phyloP scores from a whole-genome alignment of 2,113 vertebrate genomes.

The Harpagus bidentatus region DNA sequence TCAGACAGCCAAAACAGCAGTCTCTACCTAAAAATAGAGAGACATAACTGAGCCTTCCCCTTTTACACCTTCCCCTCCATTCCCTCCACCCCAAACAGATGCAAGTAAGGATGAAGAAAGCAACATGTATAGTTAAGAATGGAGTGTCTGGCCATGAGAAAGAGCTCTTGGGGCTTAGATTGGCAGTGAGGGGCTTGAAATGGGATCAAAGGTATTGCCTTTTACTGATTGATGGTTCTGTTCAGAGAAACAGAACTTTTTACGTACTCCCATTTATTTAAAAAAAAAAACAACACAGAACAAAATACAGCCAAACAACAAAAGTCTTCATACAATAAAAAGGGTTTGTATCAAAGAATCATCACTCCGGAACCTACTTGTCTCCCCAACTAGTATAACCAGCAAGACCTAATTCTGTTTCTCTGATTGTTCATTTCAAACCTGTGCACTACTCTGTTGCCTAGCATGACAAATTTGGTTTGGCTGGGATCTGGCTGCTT shows the following conservation, averaged over 20 bases:
- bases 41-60: background rate
- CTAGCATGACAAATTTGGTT: background rate
- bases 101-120: background rate
- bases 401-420: background rate
- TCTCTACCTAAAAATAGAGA: background rate
- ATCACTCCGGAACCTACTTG: background rate
- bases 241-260: background rate
- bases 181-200: background rate
- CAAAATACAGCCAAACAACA: background rate
- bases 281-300: background rate
- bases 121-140: background rate
- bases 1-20: background rate
- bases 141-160: background rate
- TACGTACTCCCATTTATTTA: background rate
- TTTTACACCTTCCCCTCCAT: background rate
- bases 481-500: background rate
- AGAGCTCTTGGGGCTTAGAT: background rate
- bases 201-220: background rate
- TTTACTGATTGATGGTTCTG: background rate
- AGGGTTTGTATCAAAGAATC: background rate
- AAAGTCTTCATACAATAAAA: background rate
- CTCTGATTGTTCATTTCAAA: background rate
- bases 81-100: background rate
- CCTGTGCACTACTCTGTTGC: background rate
- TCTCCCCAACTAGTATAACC: background rate